Conservation (phyloP, 2,888 invertebrate species). For the Drosophila formosana region DNA sequence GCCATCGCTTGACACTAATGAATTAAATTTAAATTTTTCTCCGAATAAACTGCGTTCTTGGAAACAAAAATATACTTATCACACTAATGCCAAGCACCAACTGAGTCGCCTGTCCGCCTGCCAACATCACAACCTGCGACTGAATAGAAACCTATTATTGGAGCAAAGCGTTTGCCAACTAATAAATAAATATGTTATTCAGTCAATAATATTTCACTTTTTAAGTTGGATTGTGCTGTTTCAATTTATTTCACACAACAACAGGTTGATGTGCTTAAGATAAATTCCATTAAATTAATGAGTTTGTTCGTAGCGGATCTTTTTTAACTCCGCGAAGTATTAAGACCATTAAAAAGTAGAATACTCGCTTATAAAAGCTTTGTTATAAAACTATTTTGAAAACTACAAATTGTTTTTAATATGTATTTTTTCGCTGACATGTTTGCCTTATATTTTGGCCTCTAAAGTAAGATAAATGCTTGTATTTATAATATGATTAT, state of each 20-base stretch:
- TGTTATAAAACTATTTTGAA: too few relatives aligned
- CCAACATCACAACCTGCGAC: conserved; percentile 20
- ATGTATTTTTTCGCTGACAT: too few relatives aligned
- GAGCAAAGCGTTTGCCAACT: not conserved
- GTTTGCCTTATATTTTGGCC: too few relatives aligned
- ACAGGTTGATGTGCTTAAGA: too few relatives aligned
- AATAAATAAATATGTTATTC: not conserved
- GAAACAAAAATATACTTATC: conserved; percentile 15
- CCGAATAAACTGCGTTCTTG: conserved; percentile 28
- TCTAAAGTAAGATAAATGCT: too few relatives aligned
- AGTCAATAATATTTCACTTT: not conserved
- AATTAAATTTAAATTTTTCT: conserved; percentile 39
- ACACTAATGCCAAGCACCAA: conserved; percentile 1
- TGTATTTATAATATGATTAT: too few relatives aligned
- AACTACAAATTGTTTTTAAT: too few relatives aligned
- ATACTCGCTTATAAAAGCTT: too few relatives aligned
- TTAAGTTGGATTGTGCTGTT: not conserved
- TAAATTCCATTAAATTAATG: too few relatives aligned
- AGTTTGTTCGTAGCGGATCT: too few relatives aligned
- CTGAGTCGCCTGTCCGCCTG: conserved; percentile 3
- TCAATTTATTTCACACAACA: not conserved
- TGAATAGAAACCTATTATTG: conserved; percentile 16
- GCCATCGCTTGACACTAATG: conserved; percentile 57
- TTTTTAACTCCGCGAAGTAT: too few relatives aligned
- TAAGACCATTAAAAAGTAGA: too few relatives aligned